A percentile compares a stretch with the other conserved stretches of the same genome.
Conservation (phyloP, 2,888 invertebrate genomes). For the Drosophila neotestacea region DNA sequence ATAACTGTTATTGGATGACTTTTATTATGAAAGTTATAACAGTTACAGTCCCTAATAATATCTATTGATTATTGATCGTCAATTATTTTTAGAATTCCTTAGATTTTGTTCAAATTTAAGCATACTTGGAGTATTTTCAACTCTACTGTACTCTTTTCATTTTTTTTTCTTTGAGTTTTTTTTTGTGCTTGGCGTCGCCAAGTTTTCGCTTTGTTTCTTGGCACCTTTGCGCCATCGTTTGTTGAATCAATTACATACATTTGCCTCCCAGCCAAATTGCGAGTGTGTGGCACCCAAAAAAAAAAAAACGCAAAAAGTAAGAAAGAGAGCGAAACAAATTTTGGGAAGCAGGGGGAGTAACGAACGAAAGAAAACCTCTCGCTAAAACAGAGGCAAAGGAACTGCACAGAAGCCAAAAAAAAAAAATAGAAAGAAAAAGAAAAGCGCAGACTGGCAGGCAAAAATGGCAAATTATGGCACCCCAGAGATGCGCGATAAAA, state of each 20-base stretch:
- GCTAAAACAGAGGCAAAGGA: constrained; percentile 31
- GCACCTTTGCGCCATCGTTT: constrained; percentile 69
- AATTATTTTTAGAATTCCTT: no score
- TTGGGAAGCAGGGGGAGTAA: background rate
- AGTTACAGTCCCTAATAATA: no score
- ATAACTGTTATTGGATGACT: no score
- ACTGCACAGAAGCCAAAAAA: constrained; percentile 18
- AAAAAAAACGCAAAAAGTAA: constrained; percentile 18
- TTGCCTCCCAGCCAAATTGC: constrained; percentile 58
- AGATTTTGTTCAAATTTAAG: no score
- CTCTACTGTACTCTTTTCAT: background rate
- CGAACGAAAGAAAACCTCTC: constrained; percentile 16
- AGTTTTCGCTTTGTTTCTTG: constrained; percentile 68
- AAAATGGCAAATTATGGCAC: constrained; percentile 82
- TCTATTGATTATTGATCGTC: no score
- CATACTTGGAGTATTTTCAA: background rate
- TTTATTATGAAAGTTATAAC: no score
- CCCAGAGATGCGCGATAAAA: constrained; percentile 80
- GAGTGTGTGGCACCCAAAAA: constrained; percentile 38
- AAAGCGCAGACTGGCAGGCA: constrained; percentile 63
- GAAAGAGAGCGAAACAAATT: background rate
- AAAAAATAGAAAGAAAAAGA: constrained; percentile 22
- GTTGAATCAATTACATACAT: constrained; percentile 77
- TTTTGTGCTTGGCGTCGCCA: constrained; percentile 41
- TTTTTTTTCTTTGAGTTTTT: background rate